Conservation (phyloP, 2,113 vertebrate genomes). For the Pluvianellus socialis region DNA sequence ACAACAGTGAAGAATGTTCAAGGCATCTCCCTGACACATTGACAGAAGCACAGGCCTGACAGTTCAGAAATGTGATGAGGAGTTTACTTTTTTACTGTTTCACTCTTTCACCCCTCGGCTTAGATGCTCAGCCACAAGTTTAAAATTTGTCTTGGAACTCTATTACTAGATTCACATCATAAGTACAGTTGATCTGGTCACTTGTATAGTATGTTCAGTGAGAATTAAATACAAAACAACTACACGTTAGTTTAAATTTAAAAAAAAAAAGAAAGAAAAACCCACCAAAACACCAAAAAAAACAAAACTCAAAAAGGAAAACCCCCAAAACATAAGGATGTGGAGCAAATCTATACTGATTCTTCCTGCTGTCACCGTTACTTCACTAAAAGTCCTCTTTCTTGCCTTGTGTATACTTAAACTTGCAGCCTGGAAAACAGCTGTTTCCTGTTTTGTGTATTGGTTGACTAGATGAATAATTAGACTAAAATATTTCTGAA, state of each 20-base stretch:
- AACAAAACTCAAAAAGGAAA: neutral
- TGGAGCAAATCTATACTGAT: neutral
- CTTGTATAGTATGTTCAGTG: neutral
- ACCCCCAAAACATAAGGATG: accelerated
- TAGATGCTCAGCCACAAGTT: neutral
- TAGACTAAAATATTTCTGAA: neutral
- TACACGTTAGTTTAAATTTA: neutral
- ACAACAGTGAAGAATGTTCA: neutral
- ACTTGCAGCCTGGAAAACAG: neutral
- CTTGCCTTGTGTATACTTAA: neutral
- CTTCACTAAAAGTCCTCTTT: neutral
- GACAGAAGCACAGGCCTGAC: neutral
- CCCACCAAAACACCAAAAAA: neutral
- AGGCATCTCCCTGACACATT: neutral
- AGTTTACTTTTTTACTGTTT: neutral
- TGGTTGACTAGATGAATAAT: neutral
- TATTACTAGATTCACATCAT: neutral
- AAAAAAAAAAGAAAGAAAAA: too few species aligned
- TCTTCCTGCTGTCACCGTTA: neutral
- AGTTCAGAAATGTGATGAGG: neutral
- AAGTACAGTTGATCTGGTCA: neutral
- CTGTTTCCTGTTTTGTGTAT: neutral
- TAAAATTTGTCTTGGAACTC: neutral
- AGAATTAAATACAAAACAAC: neutral
- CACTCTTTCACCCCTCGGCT: neutral